These are phyloP conservation scores for Trichogramma evanescens DNA, from an alignment of 2,888 invertebrate genomes.

Conservation along the genomic window DNA sequence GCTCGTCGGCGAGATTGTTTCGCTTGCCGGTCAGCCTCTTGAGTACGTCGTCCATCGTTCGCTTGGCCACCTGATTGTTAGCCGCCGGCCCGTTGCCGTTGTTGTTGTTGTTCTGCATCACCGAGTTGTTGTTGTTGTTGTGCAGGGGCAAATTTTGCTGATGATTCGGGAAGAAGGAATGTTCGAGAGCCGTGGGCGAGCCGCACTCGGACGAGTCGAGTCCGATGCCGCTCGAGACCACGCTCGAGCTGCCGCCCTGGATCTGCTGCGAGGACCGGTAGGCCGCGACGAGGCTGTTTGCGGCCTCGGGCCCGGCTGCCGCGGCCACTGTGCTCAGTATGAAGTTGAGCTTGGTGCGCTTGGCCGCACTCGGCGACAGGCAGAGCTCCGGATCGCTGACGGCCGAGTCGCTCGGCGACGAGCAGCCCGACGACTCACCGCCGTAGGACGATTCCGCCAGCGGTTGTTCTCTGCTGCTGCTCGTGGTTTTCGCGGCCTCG, in stretches of 20 bases:
- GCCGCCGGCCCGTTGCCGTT: constrained; percentile 32
- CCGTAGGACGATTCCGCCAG: constrained; percentile 10
- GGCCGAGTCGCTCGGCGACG: constrained; percentile 41
- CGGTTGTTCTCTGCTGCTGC: constrained; percentile 5
- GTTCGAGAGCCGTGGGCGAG: constrained; percentile 60
- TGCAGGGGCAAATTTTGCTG: constrained; percentile 33
- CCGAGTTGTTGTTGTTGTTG: constrained; percentile 56
- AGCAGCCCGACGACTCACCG: constrained; percentile 42
- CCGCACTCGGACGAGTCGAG: constrained; percentile 64
- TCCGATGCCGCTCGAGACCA: too few species aligned
- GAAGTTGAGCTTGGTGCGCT: constrained; percentile 35
- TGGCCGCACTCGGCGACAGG: constrained; percentile 37
- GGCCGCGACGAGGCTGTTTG: not conserved
- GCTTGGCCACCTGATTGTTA: constrained; percentile 51
- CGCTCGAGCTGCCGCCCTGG: too few species aligned
- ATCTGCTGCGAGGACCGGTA: too few species aligned
- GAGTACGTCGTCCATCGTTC: constrained; percentile 87
- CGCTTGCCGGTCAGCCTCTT: constrained; percentile 80
- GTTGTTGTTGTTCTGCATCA: constrained; percentile 54
- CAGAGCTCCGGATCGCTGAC: constrained; percentile 46
- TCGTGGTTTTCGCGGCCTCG: constrained; percentile 7
- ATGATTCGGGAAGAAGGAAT: constrained; percentile 51
- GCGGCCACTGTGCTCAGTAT: constrained; percentile 17
- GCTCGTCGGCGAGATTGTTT: constrained; percentile 58
- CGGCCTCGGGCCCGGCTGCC: constrained; percentile 5